These are phyloP conservation scores for Chelonoidis abingdonii DNA, from an alignment of 2,113 vertebrate genomes.

Conservation along the genomic window DNA sequence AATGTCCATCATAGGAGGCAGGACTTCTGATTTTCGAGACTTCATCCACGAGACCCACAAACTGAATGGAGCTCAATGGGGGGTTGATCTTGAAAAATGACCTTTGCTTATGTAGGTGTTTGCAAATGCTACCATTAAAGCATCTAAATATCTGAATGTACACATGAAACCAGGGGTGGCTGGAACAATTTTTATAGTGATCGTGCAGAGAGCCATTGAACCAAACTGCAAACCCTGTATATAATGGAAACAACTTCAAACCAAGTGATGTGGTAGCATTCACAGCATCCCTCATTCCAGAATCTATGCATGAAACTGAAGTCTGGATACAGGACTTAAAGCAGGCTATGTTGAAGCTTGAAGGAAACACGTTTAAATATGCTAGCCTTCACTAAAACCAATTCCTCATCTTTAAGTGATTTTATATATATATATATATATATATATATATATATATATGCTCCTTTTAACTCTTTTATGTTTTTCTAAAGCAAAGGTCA, in stretches of 20 bases:
- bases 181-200: too few species aligned
- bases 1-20: not conserved
- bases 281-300: not conserved
- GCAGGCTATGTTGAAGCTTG: not conserved
- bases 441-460: not conserved
- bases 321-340: not conserved
- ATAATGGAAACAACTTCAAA: too few species aligned
- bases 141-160: not conserved
- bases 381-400: not conserved
- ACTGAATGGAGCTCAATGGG: not conserved
- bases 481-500: not conserved
- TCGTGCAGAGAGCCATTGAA: too few species aligned
- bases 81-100: not conserved
- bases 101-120: not conserved
- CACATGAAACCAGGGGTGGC: not conserved
- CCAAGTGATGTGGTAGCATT: too few species aligned
- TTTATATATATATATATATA: not conserved
- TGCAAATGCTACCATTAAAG: not conserved
- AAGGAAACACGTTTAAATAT: not conserved
- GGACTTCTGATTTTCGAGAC: not conserved
- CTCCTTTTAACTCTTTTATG: not conserved
- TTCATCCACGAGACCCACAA: not conserved
- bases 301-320: not conserved
- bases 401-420: not conserved
- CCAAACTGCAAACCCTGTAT: too few species aligned